Percentiles rank a stretch among this genome's conserved stretches.
Evolutionary conservation across 2,888 invertebrate species (phyloP).

Genomic region (Rhingia campestris): DNA sequence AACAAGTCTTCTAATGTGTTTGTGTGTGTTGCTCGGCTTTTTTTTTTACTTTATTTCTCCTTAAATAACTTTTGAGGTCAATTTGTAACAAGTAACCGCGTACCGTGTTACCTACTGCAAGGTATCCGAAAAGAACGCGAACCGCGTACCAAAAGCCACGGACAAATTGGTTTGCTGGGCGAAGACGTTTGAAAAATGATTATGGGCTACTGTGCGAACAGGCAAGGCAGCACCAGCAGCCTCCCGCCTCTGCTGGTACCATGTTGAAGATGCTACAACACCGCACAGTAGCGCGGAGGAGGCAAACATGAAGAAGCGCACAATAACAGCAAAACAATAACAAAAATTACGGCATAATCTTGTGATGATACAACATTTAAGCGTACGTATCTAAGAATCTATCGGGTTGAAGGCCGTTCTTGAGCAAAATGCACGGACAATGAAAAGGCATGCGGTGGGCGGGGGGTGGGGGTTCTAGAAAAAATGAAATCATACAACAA

Average conservation of each 20-base stretch:
- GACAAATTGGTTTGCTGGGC: constrained; percentile 71
- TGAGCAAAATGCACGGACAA: constrained; percentile 52
- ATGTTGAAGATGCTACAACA: constrained; percentile 36
- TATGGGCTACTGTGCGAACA: constrained; percentile 71
- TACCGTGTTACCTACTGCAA: constrained; percentile 38
- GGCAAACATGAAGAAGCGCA: constrained; percentile 43
- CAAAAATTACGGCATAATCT: constrained; percentile 47
- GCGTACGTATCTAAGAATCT: constrained; percentile 71
- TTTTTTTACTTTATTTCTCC: constrained; percentile 58
- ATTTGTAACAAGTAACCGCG: constrained; percentile 70
- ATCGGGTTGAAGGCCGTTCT: constrained; percentile 71
- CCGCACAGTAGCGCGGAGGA: constrained; percentile 46
- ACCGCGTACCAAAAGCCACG: constrained; percentile 63
- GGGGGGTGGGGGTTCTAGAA: background rate
- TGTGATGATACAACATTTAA: constrained; percentile 72
- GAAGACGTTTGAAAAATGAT: constrained; percentile 74
- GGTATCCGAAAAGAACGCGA: constrained; percentile 53
- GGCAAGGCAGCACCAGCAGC: constrained; percentile 25
- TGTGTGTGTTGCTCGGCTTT: constrained; percentile 21
- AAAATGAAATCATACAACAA: constrained; percentile 38
- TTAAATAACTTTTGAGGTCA: constrained; percentile 74
- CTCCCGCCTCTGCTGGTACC: constrained; percentile 31
- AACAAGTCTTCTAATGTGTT: constrained; percentile 20
- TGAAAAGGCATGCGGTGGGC: constrained; percentile 35
- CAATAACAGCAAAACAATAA: constrained; percentile 38